Evolutionary conservation across 2,113 vertebrate genomes (phyloP), one percentile per base, ranked within the genome.

Genomic region (Sardina pilchardus): DNA sequence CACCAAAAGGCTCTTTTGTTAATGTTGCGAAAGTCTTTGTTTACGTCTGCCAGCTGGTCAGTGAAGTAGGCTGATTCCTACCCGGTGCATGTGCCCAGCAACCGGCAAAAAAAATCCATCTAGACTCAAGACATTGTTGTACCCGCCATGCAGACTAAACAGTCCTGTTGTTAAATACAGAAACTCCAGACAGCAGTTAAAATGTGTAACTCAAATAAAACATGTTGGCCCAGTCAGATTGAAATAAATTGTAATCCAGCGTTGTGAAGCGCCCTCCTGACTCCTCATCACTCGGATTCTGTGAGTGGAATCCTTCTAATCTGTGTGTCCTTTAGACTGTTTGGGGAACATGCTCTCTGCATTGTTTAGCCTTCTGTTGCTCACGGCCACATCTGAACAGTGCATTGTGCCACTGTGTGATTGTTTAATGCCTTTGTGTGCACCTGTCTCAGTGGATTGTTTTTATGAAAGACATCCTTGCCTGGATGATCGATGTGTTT

Each of bases 1-100:
- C 16, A 43, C 59, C 44, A 82, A 83, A 87, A 89, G 85, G 82
- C 80, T 53, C 83, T 78, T 90, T 87, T 86, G 83, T 89, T 81
- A 86, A 21, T 85, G 59, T 43, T 83, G 84, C 81, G 21, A 71
- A 71, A 71, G 63, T 71, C 9, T 86, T 75, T 59, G 78, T 75
- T 50, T 48, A 14, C 9, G 59, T 80, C n/a, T 50, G 59, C 84
- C 82, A 34, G 47, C 59, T 82, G 63, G 71, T 56, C 56, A 48
- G 39, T 30, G 63, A 71, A 71, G 26, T 26, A 9, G 63, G 10
- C n/a, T 71, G 63, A 34, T 71, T 71, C 63, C 63, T 71, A 21
- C 53, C 5, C 4, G 21, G 21, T 7, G 53, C 4, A 59, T 59
- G 53, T 59, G 21, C 19, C 53, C 53, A 21, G 19, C 4, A 24